Percentiles rank a stretch among this genome's conserved stretches.
These are phyloP conservation scores for Haliclona indistincta DNA, from an alignment of 37 sponge, comb jelly and placozoan species.

Conservation along the genomic window DNA sequence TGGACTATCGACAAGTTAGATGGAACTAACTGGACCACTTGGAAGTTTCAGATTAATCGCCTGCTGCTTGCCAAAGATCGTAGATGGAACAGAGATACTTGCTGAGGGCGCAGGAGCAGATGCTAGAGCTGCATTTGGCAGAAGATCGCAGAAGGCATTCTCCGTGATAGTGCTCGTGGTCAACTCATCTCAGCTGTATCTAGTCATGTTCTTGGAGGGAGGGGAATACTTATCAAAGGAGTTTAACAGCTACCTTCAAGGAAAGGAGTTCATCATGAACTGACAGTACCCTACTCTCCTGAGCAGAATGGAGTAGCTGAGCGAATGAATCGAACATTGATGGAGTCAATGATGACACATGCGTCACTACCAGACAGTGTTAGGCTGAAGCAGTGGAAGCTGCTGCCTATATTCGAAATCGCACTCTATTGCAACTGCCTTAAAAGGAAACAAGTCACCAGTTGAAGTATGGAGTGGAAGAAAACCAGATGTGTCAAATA, in stretches of 20 bases:
- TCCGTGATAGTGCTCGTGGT: constrained; percentile 43
- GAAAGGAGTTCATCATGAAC: constrained; percentile 50
- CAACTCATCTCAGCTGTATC: constrained; percentile 39
- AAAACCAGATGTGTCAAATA: constrained; percentile 36
- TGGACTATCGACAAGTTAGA: constrained; percentile 38
- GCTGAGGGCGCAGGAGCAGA: constrained; percentile 20
- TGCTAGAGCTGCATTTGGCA: constrained; percentile 4
- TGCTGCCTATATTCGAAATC: constrained; percentile 39
- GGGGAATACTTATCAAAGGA: too few relatives aligned
- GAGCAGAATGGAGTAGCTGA: constrained; percentile 72
- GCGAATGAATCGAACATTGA: constrained; percentile 46
- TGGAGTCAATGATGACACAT: constrained; percentile 63
- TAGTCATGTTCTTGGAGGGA: constrained; percentile 40
- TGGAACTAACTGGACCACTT: constrained; percentile 44
- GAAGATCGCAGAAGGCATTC: constrained; percentile 45
- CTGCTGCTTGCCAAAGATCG: constrained; percentile 42
- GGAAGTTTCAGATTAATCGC: constrained; percentile 61
- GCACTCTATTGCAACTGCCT: constrained; percentile 31
- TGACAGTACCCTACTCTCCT: constrained; percentile 50
- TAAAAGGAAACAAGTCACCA: constrained; percentile 27
- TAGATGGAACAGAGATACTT: constrained; percentile 39
- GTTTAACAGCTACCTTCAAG: too few relatives aligned
- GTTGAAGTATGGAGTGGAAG: too few relatives aligned
- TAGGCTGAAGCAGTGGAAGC: constrained; percentile 53
- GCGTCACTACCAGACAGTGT: constrained; percentile 21